Evolutionary conservation across 2,113 vertebrate species (phyloP).

Genomic region (Globicephala melas): DNA sequence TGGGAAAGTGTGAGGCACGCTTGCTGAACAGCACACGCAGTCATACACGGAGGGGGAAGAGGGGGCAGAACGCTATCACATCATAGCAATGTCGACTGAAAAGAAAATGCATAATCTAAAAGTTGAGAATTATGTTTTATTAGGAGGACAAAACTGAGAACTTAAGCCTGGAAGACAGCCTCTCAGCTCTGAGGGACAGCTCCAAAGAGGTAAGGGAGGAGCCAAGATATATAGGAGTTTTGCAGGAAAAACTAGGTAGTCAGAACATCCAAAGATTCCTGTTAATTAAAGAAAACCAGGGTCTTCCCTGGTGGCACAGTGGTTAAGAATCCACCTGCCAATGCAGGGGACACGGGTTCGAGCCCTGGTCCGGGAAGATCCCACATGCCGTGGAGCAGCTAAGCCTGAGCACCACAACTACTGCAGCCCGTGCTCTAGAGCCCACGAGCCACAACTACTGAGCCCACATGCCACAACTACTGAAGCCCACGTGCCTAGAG

Average conservation of each 20-base stretch:
- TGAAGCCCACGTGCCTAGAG: no score
- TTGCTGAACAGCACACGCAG: neutral
- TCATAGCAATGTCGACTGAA: neutral
- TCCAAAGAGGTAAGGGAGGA: neutral
- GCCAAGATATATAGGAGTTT: neutral
- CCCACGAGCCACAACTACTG: no score
- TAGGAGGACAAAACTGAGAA: neutral
- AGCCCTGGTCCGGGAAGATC: no score
- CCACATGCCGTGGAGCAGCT: fast-evolving
- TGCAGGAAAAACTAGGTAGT: neutral
- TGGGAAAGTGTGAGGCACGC: neutral
- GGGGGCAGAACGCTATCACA: neutral
- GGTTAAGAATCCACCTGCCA: no score
- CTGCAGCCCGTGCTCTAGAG: no score
- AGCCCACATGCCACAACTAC: no score
- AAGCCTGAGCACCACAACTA: no score
- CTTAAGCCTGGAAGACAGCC: neutral
- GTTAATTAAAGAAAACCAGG: neutral
- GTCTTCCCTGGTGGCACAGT: no score
- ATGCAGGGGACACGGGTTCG: no score
- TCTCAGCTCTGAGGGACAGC: neutral
- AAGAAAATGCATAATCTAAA: neutral
- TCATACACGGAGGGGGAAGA: fast-evolving
- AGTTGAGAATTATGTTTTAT: neutral
- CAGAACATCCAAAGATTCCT: neutral